Evolutionary conservation across 37 sponge, comb jelly and placozoan genomes (phyloP), one percentile per base, ranked within the genome.

Genomic region (Eunapius fragilis): DNA sequence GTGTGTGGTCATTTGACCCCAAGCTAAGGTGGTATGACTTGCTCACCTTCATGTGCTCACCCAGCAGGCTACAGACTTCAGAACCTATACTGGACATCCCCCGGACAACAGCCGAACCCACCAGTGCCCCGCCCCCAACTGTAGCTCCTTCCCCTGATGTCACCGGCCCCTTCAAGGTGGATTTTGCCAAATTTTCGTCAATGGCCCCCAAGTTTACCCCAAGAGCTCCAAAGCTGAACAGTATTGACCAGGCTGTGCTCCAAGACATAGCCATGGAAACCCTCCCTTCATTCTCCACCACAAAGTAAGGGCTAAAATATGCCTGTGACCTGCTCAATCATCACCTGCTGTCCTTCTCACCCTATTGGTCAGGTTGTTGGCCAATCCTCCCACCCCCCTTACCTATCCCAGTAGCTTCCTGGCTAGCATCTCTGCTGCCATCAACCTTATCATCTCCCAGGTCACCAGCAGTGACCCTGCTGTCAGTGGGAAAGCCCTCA

Each of bases 371-470:
- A 25, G n/a, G 19, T 67, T 9, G 10, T 48, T 83, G 25, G 80
- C 77, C 37, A 81, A 90, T 25, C 88, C 91, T 24, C 77, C 87
- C n/a, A 35, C 77, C 9, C 78, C 88, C 27, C 77, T 90, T 37
- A 77, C 47, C 68, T 45, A 82, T 31, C 74, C 87, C 24, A 87
- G 88, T 25, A 69, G 67, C n/a, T 38, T 70, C 26, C 72, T 87
- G 83, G 91, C 85, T 35, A 88, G 78, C 34, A 84, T 91, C 28
- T 87, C 94, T 2, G 68, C 76, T 32, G 91, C 92, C 34, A 68
- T 94, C 72, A 84, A 47, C 74, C 87, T 69, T 90, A 89, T 93
- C 77, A 90, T 95, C 48, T 93, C 96, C n/a, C 96, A 93, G 74
- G 89, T 95, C 37, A 68, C 88, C 32, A 89, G 85, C 73, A 71